Base-by-base conservation (phyloP, 1,140 invertebrate species). In the Platorchestia sp. region DNA sequence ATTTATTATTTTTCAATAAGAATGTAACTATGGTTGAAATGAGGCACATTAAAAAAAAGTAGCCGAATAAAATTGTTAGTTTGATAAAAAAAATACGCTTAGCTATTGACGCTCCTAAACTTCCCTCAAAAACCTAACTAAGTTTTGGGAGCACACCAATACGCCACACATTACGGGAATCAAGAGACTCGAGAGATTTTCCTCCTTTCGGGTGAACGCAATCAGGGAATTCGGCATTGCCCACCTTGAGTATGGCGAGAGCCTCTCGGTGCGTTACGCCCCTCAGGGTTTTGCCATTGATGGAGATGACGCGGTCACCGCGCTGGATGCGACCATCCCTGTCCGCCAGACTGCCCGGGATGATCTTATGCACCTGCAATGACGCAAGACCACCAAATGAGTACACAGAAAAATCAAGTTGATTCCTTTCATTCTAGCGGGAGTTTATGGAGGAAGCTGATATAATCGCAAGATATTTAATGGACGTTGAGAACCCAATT, bases 231-330 rank as follows among this genome's bases (percentile, higher is more conserved):
- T 10, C 3, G 7, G 36, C 41, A 42, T 43, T 47, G 42, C 44
- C 96, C 97, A 98, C 98, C 98, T 99, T 99, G 0, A 99, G 97
- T 96, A 99, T 98, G 96, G 98, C 98, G 95, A 99, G 98, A 95
- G 98, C 99, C 97, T 99, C 98, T 40, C 98, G 97, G 97, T 99
- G 99, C 45, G 98, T 98, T 42, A 99, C 97, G 95, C 98, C 98
- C 95, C 98, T 97, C 97, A 99, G 98, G 96, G 98, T 98, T 97
- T 98, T 98, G n/a, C 98, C 98, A 97, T 99, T 99, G 96, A 99
- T 99, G 75, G 98, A 99, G 75, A 99, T 97, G 27, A 99, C 98
- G 96, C 98, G 98, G 97, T 99, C 98, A 40, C 99, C 99, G 97
- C 98, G 98, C 97, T 98, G 98, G n/a, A 99, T 97, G 95, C 98